These are phyloP conservation scores for Scrobipalpa atriplicella DNA, from an alignment of 2,888 invertebrate genomes.

Conservation along the genomic window DNA sequence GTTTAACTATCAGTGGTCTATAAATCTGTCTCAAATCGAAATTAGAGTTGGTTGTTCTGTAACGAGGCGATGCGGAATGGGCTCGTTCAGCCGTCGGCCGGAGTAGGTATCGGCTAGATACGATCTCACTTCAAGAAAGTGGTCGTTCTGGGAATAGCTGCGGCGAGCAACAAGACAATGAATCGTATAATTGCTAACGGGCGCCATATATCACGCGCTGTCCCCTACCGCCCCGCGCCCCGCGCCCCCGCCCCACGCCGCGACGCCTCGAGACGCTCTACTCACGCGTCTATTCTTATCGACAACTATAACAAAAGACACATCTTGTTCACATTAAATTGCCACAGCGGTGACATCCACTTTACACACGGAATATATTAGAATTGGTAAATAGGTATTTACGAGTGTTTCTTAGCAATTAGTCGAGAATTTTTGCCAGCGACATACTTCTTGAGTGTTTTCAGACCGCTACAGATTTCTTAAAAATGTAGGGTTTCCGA, in stretches of 20 bases:
- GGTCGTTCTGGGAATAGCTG: slow-evolving; percentile 29
- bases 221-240: slow-evolving; percentile 16
- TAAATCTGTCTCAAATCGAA: slow-evolving; percentile 62
- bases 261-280: slow-evolving; percentile 13
- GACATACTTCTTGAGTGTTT: neutral
- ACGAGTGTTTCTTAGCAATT: slow-evolving; percentile 7
- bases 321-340: slow-evolving; percentile 21
- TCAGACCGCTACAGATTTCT: neutral
- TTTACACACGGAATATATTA: slow-evolving; percentile 1
- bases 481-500: neutral
- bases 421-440: slow-evolving; percentile 4
- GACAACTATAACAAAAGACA: slow-evolving; percentile 25
- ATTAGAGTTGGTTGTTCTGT: slow-evolving; percentile 53
- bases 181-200: slow-evolving; percentile 25
- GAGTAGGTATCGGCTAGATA: slow-evolving; percentile 21
- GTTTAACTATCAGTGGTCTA: slow-evolving; percentile 50
- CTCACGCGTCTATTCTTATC: slow-evolving; percentile 25
- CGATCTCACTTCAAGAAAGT: slow-evolving; percentile 28
- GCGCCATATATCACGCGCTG: slow-evolving; percentile 26
- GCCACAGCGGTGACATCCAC: neutral
- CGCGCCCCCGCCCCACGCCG: slow-evolving; percentile 7
- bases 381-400: slow-evolving; percentile 12
- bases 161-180: slow-evolving; percentile 28
- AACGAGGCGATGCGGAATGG: slow-evolving; percentile 33
- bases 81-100: slow-evolving; percentile 16